Evolutionary conservation across 2,797 vertebrate genomes (phyloP), one percentile per base, ranked within the genome.

Genomic region (Girardinus metallicus): DNA sequence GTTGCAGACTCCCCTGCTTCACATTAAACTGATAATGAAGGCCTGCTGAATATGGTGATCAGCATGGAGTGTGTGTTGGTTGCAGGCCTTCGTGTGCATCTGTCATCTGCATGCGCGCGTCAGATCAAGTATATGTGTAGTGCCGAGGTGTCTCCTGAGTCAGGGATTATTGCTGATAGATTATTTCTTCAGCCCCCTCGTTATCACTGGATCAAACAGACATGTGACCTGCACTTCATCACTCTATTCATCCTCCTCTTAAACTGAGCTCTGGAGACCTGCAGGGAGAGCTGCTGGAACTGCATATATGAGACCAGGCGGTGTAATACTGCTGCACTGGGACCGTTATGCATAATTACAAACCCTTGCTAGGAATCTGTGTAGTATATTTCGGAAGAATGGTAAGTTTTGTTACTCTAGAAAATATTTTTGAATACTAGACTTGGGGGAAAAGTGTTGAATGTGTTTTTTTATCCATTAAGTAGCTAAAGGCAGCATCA

Each of bases 121-220:
- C 62, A 74, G 68, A 84, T 73, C 74, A 77, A 76, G 73, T 76
- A 47, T 85, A 47, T 85, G 90, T 85, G 91, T 88, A 80, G 85
- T 85, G 85, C 82, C 72, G 88, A 85, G 77, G 89, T 91, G 95
- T 95, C 95, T 96, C 94, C 89, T 91, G 93, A 96, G 94, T 94
- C 92, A 93, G 91, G 93, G 95, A 95, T 95, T 95, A 95, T 94
- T 94, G 93, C 93, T 93, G 94, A 95, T 95, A 94, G 93, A 95
- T 96, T 94, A 95, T 95, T 94, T 95, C 91, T 94, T 91, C 92
- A 94, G 91, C 93, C 93, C 92, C 93, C 94, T 94, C 93, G 91
- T 95, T 95, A 94, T 95, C 93, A 93, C 95, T 93, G 93, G 94
- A 94, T 94, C 93, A 95, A 94, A 94, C 92, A 93, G 93, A 95